A percentile compares a stretch with the other conserved stretches of the same genome.
phyloP scores from a whole-genome alignment of 2,888 invertebrate genomes.

The Caenorhabditis panamensis region DNA sequence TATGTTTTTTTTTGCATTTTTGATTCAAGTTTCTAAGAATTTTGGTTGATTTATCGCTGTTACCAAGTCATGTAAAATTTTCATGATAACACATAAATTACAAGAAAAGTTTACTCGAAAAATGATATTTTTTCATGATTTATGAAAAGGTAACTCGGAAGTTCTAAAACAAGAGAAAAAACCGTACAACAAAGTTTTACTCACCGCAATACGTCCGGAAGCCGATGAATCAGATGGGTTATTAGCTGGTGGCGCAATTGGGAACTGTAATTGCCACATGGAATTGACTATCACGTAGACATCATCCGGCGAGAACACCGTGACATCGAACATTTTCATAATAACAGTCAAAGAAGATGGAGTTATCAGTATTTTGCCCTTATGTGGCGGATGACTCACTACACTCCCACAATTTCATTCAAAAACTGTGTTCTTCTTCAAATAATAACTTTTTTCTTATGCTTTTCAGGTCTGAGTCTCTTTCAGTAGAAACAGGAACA shows the following conservation, averaged over 20 bases:
- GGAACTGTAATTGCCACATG: conserved; percentile 63
- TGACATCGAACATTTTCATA: conserved; percentile 56
- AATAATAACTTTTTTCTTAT: conserved; percentile 19
- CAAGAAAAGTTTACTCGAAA: no score
- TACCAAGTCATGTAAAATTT: no score
- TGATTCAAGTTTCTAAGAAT: no score
- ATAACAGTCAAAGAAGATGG: background rate
- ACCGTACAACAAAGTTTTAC: no score
- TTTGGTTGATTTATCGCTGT: no score
- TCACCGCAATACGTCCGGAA: conserved; percentile 54
- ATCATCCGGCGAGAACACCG: conserved; percentile 50
- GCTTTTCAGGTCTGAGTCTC: no score
- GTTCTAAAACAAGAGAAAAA: no score
- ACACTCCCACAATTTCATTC: conserved; percentile 54
- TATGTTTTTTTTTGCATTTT: no score
- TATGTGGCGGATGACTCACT: conserved; percentile 31
- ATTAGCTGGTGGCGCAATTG: conserved; percentile 39
- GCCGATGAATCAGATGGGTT: conserved; percentile 55
- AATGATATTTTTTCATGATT: no score
- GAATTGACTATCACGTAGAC: conserved; percentile 37
- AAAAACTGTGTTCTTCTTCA: conserved; percentile 31
- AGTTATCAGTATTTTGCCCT: conserved; percentile 47
- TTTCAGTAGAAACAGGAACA: no score
- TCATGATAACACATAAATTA: no score
- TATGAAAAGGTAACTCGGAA: no score